Base-by-base conservation (phyloP, 2,113 vertebrate species). In the Poecile atricapillus region DNA sequence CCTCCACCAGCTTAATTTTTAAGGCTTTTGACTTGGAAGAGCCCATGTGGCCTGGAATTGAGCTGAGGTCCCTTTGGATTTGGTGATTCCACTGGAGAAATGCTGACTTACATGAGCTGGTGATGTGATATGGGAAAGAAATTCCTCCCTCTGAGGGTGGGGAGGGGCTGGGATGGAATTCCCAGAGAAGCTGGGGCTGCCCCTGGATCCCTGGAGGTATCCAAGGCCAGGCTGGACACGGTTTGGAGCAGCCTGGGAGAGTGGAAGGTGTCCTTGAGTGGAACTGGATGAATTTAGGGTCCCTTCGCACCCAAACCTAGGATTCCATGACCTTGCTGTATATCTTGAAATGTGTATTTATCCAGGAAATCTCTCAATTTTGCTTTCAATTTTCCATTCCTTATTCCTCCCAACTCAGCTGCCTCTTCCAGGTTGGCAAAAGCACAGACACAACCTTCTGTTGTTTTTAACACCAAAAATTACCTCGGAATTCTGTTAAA, bases 381-480 rank as follows among this genome's bases (percentile, higher is more conserved):
- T 7, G 6, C 46, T 65, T 81, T 23, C 33, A 41, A 3, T 41
- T 21, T 58, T 53, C 41, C 44, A 10, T 24, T 74, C 50, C 68
- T 80, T 12, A 28, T 11, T 41, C 21, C 17, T 14, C 27, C 39
- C 4, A 28, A 1, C 59, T 31, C 80, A 49, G 43, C 13, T 37
- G 14, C 31, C 33, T 63, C 41, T 35, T 55, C 24, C 75, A 55
- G 69, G 60, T 0, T 83, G 82, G 62, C 86, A 80, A 23, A 0
- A 18, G 13, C 1, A 1, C 0, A 13, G 60, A 1, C 19, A 37
- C 9, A 20, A 5, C 37, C 28, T 41, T 14, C n/a, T 59, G 63
- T 0, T 5, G 60, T 7, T 67, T n/a, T 5, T 10, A 70, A 6
- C 27, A 4, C 19, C 13, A 7, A 4, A 4, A 8, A 18, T 3